Evolutionary conservation across 2,113 vertebrate species (phyloP), one percentile per base, ranked within the genome.

Genomic region (Sceloporus undulatus): DNA sequence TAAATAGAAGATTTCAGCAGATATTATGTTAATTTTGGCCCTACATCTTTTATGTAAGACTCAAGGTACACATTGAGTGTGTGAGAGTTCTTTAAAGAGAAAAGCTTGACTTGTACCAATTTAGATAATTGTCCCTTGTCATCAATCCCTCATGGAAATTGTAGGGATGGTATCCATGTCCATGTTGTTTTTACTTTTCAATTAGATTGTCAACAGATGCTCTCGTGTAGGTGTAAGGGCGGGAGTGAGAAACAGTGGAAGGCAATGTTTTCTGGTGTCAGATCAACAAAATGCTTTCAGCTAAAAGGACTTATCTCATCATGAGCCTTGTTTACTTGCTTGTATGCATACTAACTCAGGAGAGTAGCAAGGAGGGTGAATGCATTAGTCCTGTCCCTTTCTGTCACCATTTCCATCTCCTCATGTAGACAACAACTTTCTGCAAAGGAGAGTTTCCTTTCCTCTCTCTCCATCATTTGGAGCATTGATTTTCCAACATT

Each of bases 71-170:
- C n/a, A 82, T 75, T 54, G 42, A 48, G 48, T 29, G 27, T 52
- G n/a, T 56, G 77, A 19, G 74, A 71, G 29, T 91, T 89, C 25
- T 79, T 68, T 66, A 68, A 76, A 89, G 62, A 52, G 71, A 85
- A 89, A 76, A 48, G 52, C 78, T 84, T 87, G 82, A 82, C 52
- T 87, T 87, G 59, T 42, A 82, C 85, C 82, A 73, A 73, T 87
- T 85, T 71, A 66, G 88, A 40, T 89, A 91, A 91, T 91, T 89
- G 74, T 38, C 23, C 73, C 82, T 73, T 87, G 76, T 85, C 82
- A 71, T 79, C 38, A 76, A 3, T 79, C 66, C 42, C 74, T 84
- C 80, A 38, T 34, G 68, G 70, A 86, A 86, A 89, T 70, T 86
- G 87, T 68, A 70, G 90, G 76, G 87, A 52, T 91, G 90, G 38